Base-by-base conservation (phyloP, 1,140 invertebrate genomes). In the Ganaspis sp. region DNA sequence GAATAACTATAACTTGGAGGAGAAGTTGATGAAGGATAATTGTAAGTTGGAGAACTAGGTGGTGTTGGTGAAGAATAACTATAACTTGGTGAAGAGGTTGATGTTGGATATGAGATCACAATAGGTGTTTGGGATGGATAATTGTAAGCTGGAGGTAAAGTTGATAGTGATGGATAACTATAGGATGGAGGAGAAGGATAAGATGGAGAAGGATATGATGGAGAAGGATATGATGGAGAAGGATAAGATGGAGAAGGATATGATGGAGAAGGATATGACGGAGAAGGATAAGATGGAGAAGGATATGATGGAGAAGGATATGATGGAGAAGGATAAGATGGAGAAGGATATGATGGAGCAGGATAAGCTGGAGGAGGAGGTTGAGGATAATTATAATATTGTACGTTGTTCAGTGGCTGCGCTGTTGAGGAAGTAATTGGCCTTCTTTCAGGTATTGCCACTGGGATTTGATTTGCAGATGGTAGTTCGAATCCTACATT, bases 401-500 rank as follows among this genome's bases (percentile, higher is more conserved):
- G 54, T 26, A 29, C 21, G 26, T 78, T 73, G 73, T 71, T 15
- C 42, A 74, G 74, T 40, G 79, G 74, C 34, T 70, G 77, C 0
- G 75, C 73, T 0, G 70, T 40, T 54, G 71, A 76, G 8, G 75
- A 75, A 9, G 77, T 37, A 69, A 0, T 70, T 21, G 15, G 23
- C n/a, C n/a, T 26, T n/a, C 26, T 45, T 54, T 70, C 38, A 76
- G 54, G n/a, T 64, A 34, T 11, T 45, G 72, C 5, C 12, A n/a
- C 70, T 8, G 76, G 69, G 3, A 69, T 37, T 1, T 40, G 78
- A 3, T 12, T 45, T 45, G 86, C 81, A 17, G 86, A 81, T 0
- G 54, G 54, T 15, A 64, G 9, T 64, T 17, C 69, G 53, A 87
- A 88, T 29, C 83, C 70, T 74, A 86, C 54, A 23, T 73, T 74